A percentile compares a stretch with the other conserved stretches of the same genome.
These are phyloP conservation scores for Cyprinodon brontotheroides DNA, from an alignment of 2,113 vertebrate species.

Conservation along the genomic window DNA sequence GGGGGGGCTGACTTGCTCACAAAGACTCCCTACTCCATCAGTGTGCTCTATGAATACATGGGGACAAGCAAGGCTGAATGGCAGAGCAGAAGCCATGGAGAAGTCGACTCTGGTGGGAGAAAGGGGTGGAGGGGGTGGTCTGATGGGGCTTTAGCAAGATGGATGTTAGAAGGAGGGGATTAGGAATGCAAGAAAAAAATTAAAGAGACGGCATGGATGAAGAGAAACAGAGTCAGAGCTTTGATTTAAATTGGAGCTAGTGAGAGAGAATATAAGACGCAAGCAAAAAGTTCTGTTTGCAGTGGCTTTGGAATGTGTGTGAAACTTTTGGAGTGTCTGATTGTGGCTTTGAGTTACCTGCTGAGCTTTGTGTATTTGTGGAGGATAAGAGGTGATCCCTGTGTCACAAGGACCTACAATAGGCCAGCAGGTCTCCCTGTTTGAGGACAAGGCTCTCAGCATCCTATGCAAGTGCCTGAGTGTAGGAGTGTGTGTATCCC, in stretches of 20 bases:
- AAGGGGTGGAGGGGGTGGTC: constrained; percentile 38
- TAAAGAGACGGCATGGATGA: constrained; percentile 61
- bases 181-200: constrained; percentile 61
- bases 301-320: constrained; percentile 21
- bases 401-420: constrained; percentile 66
- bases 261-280: constrained; percentile 47
- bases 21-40: constrained; percentile 86
- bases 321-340: constrained; percentile 9
- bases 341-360: constrained; percentile 37
- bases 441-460: constrained; percentile 67
- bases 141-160: constrained; percentile 69
- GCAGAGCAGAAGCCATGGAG: constrained; percentile 69
- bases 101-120: constrained; percentile 50
- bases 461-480: constrained; percentile 28
- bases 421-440: constrained; percentile 70
- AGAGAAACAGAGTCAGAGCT: constrained; percentile 17
- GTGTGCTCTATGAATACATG: constrained; percentile 87
- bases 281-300: constrained; percentile 36
- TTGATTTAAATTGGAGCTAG: constrained; percentile 63
- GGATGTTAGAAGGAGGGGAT: constrained; percentile 60
- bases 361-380: constrained; percentile 52
- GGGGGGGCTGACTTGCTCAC: constrained; percentile 76
- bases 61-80: constrained; percentile 79
- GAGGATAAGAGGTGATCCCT: constrained; percentile 67
- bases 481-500: constrained; percentile 57